These are phyloP conservation scores for Paradisaea rubra DNA, from an alignment of 2,113 vertebrate genomes.

Conservation along the genomic window DNA sequence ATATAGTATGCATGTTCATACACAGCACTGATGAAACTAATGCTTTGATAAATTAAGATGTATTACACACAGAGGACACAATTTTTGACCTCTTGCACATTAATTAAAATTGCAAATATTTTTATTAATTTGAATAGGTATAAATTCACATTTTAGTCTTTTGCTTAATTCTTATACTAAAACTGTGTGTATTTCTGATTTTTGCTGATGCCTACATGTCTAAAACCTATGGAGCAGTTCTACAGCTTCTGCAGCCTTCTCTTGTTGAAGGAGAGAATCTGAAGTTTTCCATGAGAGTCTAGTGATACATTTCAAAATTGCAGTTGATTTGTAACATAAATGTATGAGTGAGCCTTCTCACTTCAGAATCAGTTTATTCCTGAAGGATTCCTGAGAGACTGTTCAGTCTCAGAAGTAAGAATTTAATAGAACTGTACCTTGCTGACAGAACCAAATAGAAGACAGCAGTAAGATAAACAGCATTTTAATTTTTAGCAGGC, in stretches of 20 bases:
- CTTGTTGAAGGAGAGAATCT: not conserved
- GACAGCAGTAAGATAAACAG: not conserved
- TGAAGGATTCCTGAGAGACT: not conserved
- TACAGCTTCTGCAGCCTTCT: not conserved
- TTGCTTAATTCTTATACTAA: not conserved
- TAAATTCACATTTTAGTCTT: not conserved
- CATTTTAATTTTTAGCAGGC: not conserved
- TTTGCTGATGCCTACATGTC: not conserved
- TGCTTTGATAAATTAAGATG: not conserved
- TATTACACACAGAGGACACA: not conserved
- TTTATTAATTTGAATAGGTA: not conserved
- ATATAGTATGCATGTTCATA: not conserved
- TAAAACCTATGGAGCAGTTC: not conserved
- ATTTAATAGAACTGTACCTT: not conserved
- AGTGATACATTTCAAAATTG: not conserved
- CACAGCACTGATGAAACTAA: not conserved
- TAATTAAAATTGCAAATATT: not conserved
- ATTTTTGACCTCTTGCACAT: not conserved
- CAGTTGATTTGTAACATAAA: not conserved
- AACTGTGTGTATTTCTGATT: not conserved
- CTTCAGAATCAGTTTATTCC: not conserved
- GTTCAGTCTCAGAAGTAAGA: not conserved
- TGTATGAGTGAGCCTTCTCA: not conserved
- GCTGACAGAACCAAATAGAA: not conserved
- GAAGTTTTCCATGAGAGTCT: not conserved